A percentile compares a stretch with the other conserved stretches of the same genome.
Evolutionary conservation across 2,797 vertebrate genomes (phyloP).

Genomic region (Danio aesculapii): DNA sequence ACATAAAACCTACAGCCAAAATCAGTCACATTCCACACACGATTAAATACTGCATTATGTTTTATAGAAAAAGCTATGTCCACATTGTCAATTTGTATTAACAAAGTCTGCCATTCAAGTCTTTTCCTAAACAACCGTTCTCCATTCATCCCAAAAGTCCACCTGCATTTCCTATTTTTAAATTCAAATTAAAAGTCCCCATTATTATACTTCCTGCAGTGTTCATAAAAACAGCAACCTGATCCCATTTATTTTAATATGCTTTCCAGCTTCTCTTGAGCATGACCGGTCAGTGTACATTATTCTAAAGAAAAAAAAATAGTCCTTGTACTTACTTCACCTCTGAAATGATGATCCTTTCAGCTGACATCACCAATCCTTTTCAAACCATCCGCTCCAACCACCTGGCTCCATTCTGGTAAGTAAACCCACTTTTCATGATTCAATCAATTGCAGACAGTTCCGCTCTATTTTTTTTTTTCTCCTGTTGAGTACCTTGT

Average conservation of each 20-base stretch:
- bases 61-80: neutral
- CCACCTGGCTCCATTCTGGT: slow-evolving; percentile 29
- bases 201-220: neutral
- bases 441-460: slow-evolving; percentile 35
- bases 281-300: neutral
- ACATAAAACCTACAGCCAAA: neutral
- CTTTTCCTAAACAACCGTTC: neutral
- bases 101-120: neutral
- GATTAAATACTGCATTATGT: neutral
- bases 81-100: neutral
- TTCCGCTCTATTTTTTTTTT: slow-evolving; percentile 17
- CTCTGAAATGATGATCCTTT: slow-evolving; percentile 7
- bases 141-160: neutral
- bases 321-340: neutral
- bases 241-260: neutral
- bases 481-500: neutral
- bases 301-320: neutral
- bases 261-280: neutral
- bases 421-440: slow-evolving; percentile 33
- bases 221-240: slow-evolving; percentile 2
- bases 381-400: slow-evolving; percentile 11
- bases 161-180: neutral
- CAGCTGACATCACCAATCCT: slow-evolving; percentile 5
- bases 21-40: neutral
- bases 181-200: neutral